phyloP scores from a whole-genome alignment of 2,888 invertebrate genomes.

The Xestia sexstrigata region DNA sequence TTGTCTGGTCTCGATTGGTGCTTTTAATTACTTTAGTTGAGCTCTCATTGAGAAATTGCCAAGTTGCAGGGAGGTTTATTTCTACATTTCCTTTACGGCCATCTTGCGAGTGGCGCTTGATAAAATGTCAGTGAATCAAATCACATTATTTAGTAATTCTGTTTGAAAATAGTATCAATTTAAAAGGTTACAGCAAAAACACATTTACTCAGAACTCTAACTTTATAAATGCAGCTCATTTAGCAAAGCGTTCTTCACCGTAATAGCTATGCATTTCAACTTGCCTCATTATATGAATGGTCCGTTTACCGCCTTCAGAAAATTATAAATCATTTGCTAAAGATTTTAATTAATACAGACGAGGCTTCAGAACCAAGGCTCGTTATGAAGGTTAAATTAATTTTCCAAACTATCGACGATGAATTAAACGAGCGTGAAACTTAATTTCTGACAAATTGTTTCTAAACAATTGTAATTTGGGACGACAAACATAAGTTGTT shows the following conservation, averaged over 20 bases:
- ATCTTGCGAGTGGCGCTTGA: background rate
- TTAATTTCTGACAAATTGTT: slow-evolving; percentile 50
- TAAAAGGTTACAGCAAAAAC: slow-evolving; percentile 21
- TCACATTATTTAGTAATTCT: background rate
- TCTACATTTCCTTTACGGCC: background rate
- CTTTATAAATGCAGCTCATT: slow-evolving; percentile 49
- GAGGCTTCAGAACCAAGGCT: slow-evolving; percentile 50
- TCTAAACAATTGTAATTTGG: slow-evolving; percentile 48
- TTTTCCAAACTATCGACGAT: slow-evolving; percentile 59
- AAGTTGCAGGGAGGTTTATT: background rate
- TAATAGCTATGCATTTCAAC: slow-evolving; percentile 52
- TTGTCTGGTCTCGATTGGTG: slow-evolving; percentile 15
- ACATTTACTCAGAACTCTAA: slow-evolving; percentile 9
- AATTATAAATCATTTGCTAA: slow-evolving; percentile 58
- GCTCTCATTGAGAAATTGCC: slow-evolving; percentile 5
- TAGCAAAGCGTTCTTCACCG: slow-evolving; percentile 28
- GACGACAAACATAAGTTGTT: slow-evolving; percentile 36
- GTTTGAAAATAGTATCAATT: slow-evolving; percentile 9
- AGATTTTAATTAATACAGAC: slow-evolving; percentile 59
- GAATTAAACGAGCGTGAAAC: slow-evolving; percentile 42
- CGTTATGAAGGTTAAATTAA: slow-evolving; percentile 54
- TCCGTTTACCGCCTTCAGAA: slow-evolving; percentile 45
- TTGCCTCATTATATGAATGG: slow-evolving; percentile 53
- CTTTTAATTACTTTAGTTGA: slow-evolving; percentile 38
- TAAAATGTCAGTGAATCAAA: background rate